Base-by-base conservation (phyloP, 1,140 invertebrate species). In the Halesus radiatus region DNA sequence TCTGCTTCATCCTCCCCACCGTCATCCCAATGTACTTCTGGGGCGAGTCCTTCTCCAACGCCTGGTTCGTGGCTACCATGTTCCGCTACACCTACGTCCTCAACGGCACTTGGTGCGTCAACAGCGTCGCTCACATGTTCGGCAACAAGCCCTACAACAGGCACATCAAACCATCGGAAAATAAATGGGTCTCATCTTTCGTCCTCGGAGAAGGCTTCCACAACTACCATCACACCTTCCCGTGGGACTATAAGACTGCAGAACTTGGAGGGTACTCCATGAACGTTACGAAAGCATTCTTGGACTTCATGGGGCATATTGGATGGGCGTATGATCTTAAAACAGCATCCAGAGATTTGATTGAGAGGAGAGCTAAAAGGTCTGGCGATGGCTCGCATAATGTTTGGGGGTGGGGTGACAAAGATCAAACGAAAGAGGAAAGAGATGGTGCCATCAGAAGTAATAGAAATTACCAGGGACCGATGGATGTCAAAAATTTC, bases 191-290 rank as follows among this genome's bases (percentile, higher is more conserved):
- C 0, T 90, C 95, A 0, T 76, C 95, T 0, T 90, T 94, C 54
- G 93, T 95, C 2, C 87, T 95, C 5, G 96, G 95, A 0, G 96
- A 97, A 89, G 97, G 96, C 3, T 98, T 96, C 93, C 97, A 98
- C 86, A 98, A 98, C n/a, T 58, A 58, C 54, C 54, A 58, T 5
- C 54, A 58, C 54, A 58, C 54, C 15, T 58, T 58, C 54, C 98
- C 98, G 0, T 96, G 96, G 93, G 98, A 99, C 86, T 98, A 98
- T 90, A 95, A 96, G 86, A 94, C 96, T 3, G 91, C 95, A 4
- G 96, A 97, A 86, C 89, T 96, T 0, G 95, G 96, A 54, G 92
- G 93, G 84, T 96, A 95, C 88, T 91, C 91, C 15, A 58, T 58
- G 54, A 99, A 98, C 85, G 88, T 94, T 50, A 98, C 96, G 0